A percentile compares a stretch with the other conserved stretches of the same genome.
phyloP scores from a whole-genome alignment of 2,113 vertebrate genomes.

The Gallinago media region DNA sequence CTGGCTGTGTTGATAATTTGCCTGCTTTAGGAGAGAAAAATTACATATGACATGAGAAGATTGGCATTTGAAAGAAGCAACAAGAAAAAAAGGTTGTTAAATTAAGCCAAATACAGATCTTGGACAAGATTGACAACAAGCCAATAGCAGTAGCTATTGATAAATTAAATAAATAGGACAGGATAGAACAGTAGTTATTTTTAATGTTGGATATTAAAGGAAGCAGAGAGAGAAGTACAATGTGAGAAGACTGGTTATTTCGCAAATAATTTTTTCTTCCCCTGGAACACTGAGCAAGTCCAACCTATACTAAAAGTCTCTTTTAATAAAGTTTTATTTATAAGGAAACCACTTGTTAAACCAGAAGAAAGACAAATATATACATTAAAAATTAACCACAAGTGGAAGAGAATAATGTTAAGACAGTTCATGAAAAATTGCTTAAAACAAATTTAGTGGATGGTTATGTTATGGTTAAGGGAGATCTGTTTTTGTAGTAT shows the following conservation, averaged over 20 bases:
- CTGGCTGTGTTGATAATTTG: background rate
- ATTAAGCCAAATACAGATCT: background rate
- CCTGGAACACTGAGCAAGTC: background rate
- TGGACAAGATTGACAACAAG: background rate
- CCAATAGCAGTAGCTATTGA: background rate
- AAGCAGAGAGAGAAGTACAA: background rate
- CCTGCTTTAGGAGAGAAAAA: background rate
- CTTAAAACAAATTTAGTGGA: background rate
- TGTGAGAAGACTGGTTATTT: background rate
- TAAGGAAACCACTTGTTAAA: background rate
- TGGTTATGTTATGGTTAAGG: background rate
- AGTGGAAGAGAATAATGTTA: background rate
- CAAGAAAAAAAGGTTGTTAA: background rate
- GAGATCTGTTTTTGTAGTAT: background rate
- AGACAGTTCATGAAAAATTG: background rate
- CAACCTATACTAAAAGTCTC: background rate
- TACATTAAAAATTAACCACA: background rate
- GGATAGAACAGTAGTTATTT: background rate
- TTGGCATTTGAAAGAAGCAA: background rate
- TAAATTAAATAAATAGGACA: background rate
- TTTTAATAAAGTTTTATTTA: background rate
- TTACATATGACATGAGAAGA: background rate
- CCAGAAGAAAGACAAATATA: background rate
- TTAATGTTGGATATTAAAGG: background rate
- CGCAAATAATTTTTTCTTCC: background rate